Evolutionary conservation across 2,888 invertebrate species (phyloP).

Genomic region (Philaethria dido): DNA sequence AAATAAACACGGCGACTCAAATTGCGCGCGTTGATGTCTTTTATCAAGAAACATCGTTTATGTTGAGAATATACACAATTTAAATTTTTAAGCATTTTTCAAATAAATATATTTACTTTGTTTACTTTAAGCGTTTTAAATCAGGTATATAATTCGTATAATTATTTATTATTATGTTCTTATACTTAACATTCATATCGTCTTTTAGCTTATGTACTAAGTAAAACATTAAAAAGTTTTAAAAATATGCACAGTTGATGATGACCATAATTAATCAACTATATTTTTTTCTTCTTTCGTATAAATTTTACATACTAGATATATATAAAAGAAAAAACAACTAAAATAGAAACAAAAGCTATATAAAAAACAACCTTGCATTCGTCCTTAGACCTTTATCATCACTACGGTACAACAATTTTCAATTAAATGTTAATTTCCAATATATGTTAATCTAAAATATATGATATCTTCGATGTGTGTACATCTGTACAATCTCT

Average conservation of each 20-base stretch:
- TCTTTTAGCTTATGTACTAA: too few species aligned
- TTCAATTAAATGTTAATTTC: conserved; percentile 14
- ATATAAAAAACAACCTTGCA: background rate
- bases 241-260: too few species aligned
- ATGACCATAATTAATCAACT: too few species aligned
- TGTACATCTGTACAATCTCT: background rate
- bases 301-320: too few species aligned
- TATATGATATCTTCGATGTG: background rate
- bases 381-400: background rate
- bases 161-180: too few species aligned
- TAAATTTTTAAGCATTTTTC: background rate
- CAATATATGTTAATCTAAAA: too few species aligned
- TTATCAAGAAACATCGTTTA: conserved; percentile 15
- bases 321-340: background rate
- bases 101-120: background rate
- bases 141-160: too few species aligned
- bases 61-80: background rate
- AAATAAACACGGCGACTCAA: background rate
- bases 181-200: too few species aligned
- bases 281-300: too few species aligned
- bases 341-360: background rate
- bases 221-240: too few species aligned
- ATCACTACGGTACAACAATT: conserved; percentile 2
- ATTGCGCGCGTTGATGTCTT: conserved; percentile 27
- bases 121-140: too few species aligned